Evolutionary conservation across 2,797 vertebrate genomes (phyloP), one percentile per base, ranked within the genome.

Genomic region (Falco rusticolus): DNA sequence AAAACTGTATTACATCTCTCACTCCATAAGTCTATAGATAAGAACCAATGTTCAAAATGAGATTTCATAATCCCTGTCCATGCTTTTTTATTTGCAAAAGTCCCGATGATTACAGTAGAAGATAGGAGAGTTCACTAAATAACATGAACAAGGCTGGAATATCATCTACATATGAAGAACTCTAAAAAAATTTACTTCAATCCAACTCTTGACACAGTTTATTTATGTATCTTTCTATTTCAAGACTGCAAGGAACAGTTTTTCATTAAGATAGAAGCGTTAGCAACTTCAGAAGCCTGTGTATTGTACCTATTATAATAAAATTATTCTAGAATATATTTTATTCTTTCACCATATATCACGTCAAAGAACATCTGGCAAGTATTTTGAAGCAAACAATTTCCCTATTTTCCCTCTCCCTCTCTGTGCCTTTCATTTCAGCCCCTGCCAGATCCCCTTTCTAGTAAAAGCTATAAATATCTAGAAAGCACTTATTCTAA

Each of bases 401-500:
- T 84, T 53, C 31, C 60, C 41, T 82, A 5, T 78, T 68, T 87
- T 74, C 18, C 79, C 18, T 61, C 10, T 50, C 79, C 19, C 6
- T 29, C 16, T 57, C 7, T 22, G 3, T 61, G 26, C 70, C 56
- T 79, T 37, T 65, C 71, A 83, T 74, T 86, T 79, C 43, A 93
- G 47, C 16, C 79, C 59, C 86, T 88, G 60, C 65, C 84, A 96
- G 65, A 89, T 92, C 41, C 21, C 45, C 75, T 75, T 94, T 94
- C 92, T 90, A 95, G 84, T 86, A 89, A 95, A 77, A 51, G 31
- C 68, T 96, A 94, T 93, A 94, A 97, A 96, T 96, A 94, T 89
- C 72, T 57, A 86, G 50, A 94, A 94, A 96, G 43, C 34, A 88
- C 56, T 94, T 94, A 71, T 31, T 93, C 28, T 80, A 97, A 94